Conservation (phyloP, 2,797 vertebrate species). For the Fistularia commersonii region DNA sequence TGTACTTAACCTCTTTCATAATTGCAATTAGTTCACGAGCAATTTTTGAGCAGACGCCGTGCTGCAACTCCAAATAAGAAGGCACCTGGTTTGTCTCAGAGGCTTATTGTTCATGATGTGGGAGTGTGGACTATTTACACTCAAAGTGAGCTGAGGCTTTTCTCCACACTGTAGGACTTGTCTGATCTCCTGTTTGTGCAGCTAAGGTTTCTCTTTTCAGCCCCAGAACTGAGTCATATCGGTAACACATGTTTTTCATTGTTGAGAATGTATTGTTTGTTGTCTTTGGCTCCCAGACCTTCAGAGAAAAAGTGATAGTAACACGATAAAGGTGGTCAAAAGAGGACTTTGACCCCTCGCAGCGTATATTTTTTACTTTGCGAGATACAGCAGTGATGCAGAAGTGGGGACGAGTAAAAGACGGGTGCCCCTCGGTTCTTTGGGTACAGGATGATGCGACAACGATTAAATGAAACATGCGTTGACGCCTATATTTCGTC, state of each 20-base stretch:
- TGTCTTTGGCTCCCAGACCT: slow-evolving; percentile 61
- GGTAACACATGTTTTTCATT: slow-evolving; percentile 71
- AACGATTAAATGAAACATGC: not conserved
- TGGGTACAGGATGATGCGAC: not conserved
- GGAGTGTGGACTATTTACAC: slow-evolving; percentile 39
- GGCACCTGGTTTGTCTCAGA: slow-evolving; percentile 61
- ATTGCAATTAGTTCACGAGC: slow-evolving; percentile 44
- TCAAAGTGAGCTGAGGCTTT: slow-evolving; percentile 30
- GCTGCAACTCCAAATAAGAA: slow-evolving; percentile 28
- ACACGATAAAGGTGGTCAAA: slow-evolving; percentile 67
- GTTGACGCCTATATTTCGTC: slow-evolving; percentile 1
- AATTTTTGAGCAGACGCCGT: slow-evolving; percentile 32
- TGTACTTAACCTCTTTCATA: slow-evolving; percentile 46
- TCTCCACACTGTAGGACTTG: slow-evolving; percentile 40
- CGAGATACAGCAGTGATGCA: slow-evolving; percentile 50
- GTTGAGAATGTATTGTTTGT: slow-evolving; percentile 53
- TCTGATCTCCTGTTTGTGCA: slow-evolving; percentile 48
- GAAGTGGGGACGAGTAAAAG: slow-evolving; percentile 28
- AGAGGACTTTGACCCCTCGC: slow-evolving; percentile 47
- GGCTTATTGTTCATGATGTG: slow-evolving; percentile 44
- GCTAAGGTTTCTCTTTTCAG: slow-evolving; percentile 62
- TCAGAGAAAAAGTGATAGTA: slow-evolving; percentile 59
- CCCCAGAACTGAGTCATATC: slow-evolving; percentile 53
- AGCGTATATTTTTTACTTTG: slow-evolving; percentile 44
- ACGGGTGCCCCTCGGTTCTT: too few relatives aligned